phyloP scores from a whole-genome alignment of 2,888 invertebrate genomes.

The Caenorhabditis sp. region DNA sequence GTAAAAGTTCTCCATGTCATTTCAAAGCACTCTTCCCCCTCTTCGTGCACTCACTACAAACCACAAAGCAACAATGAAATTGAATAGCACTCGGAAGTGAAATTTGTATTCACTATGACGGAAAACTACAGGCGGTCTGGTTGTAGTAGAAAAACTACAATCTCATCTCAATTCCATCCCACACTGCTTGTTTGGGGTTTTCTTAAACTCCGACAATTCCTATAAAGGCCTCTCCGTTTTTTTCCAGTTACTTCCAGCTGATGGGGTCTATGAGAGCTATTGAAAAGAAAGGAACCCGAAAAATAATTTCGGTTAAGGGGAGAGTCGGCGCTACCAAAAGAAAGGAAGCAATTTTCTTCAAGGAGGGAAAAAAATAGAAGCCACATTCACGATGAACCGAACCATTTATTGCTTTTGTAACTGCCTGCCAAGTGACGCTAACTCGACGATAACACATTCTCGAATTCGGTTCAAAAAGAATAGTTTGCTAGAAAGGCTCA shows the following conservation, averaged over 20 bases:
- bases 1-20: constrained; percentile 59
- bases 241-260: constrained; percentile 22
- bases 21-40: constrained; percentile 37
- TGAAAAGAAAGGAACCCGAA: constrained; percentile 22
- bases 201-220: neutral
- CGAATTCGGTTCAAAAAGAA: neutral
- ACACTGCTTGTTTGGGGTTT: neutral
- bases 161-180: neutral
- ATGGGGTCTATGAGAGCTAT: constrained; percentile 18
- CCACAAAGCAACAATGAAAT: constrained; percentile 53
- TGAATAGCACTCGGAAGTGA: constrained; percentile 48
- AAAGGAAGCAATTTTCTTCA: constrained; percentile 44
- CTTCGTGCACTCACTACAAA: constrained; percentile 36
- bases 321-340: constrained; percentile 15
- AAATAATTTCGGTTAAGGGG: constrained; percentile 42
- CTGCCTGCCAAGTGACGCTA: constrained; percentile 30
- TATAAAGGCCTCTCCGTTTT: neutral
- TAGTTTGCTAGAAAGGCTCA: too few species aligned
- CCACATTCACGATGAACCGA: constrained; percentile 31
- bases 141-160: constrained; percentile 19
- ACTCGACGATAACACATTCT: constrained; percentile 15
- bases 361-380: constrained; percentile 7
- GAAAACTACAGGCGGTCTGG: neutral
- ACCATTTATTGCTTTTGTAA: constrained; percentile 53
- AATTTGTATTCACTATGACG: constrained; percentile 9